phyloP scores from a whole-genome alignment of 2,113 vertebrate genomes.

The Telmatochromis bifrenatus region DNA sequence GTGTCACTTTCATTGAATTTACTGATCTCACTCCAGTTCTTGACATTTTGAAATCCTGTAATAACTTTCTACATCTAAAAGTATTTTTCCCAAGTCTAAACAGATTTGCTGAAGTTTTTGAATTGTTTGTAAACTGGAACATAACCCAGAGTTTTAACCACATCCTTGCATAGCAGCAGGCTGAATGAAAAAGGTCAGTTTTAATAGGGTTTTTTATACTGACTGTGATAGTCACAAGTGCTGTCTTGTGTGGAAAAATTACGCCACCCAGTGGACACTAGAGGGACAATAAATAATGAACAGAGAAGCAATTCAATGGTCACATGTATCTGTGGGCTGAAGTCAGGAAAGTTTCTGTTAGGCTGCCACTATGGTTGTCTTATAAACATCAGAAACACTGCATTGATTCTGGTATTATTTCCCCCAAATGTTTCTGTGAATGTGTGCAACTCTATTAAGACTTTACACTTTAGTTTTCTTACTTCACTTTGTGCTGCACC shows the following conservation, averaged over 20 bases:
- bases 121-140: background rate
- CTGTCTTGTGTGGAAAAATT: background rate
- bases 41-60: background rate
- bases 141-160: background rate
- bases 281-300: background rate
- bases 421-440: background rate
- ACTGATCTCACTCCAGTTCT: background rate
- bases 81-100: background rate
- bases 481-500: background rate
- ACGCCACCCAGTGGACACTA: background rate
- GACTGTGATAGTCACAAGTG: rapidly evolving
- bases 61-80: background rate
- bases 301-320: background rate
- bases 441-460: background rate
- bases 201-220: background rate
- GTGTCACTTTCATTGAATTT: background rate
- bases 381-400: background rate
- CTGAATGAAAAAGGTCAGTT: background rate
- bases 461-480: background rate
- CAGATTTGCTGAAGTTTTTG: background rate
- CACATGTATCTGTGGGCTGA: background rate
- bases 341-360: background rate
- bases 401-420: background rate
- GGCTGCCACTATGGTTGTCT: background rate
- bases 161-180: background rate